These are phyloP conservation scores for Gymnodraco acuticeps DNA, from an alignment of 2,797 vertebrate genomes.

Conservation along the genomic window DNA sequence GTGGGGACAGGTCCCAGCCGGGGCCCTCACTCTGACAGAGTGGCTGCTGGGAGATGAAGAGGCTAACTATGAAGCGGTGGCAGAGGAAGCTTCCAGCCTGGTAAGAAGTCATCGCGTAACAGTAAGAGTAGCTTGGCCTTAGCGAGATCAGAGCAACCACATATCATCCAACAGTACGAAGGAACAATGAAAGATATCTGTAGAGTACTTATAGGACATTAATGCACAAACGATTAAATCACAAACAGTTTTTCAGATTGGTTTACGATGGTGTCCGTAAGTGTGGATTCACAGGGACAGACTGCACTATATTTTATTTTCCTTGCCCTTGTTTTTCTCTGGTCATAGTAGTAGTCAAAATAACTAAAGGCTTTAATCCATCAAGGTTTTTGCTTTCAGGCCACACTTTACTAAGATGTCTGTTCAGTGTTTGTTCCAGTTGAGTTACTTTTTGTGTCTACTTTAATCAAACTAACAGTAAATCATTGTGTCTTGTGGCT, in stretches of 20 bases:
- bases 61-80: background rate
- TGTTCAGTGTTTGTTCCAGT: slow-evolving; percentile 2
- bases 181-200: background rate
- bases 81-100: slow-evolving; percentile 67
- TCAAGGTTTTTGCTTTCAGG: slow-evolving; percentile 2
- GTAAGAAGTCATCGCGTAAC: slow-evolving; percentile 51
- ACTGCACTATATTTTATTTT: background rate
- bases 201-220: background rate
- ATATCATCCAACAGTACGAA: background rate
- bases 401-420: slow-evolving; percentile 4
- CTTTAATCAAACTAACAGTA: background rate
- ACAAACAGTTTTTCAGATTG: background rate
- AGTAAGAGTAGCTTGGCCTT: background rate
- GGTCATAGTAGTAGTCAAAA: slow-evolving; percentile 25
- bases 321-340: slow-evolving; percentile 18
- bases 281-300: slow-evolving; percentile 3
- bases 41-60: slow-evolving; percentile 90
- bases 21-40: slow-evolving; percentile 82
- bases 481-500: background rate
- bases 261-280: background rate
- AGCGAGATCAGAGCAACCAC: too few species aligned
- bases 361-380: slow-evolving; percentile 1
- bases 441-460: slow-evolving; percentile 3
- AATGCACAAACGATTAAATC: background rate
- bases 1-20: slow-evolving; percentile 83